Percentiles rank a stretch among this genome's conserved stretches.
Evolutionary conservation across 30 jellyfish, hydroid and myxozoan species (phyloP).

Genomic region (Aurelia aurita complex sp. Pacific): DNA sequence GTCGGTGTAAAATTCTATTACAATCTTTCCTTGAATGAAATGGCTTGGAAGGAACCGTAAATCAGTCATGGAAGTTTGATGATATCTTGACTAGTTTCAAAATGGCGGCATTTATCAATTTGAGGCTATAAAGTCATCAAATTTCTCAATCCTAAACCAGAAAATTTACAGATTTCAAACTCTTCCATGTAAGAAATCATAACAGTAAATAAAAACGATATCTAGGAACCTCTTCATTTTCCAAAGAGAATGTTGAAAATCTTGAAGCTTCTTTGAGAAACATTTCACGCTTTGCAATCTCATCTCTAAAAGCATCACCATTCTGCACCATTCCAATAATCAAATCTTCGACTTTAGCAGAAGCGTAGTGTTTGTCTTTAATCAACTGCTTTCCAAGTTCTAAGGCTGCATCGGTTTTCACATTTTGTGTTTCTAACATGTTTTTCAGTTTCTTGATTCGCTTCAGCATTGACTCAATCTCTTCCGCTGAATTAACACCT

Average conservation of each 20-base stretch:
- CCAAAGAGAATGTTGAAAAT: constrained; percentile 22
- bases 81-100: no score
- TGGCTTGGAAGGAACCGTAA: no score
- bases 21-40: no score
- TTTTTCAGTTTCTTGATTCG: constrained; percentile 39
- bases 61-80: no score
- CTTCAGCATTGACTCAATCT: constrained; percentile 37
- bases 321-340: background rate
- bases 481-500: constrained; percentile 23
- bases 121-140: no score
- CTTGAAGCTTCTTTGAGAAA: constrained; percentile 32
- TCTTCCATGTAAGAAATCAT: background rate
- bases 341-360: background rate
- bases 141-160: no score
- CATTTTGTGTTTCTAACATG: constrained; percentile 41
- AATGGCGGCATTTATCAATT: no score
- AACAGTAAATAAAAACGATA: background rate
- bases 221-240: constrained; percentile 41
- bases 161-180: no score
- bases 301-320: constrained; percentile 23
- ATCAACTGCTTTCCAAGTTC: constrained; percentile 54
- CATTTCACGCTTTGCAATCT: constrained; percentile 29
- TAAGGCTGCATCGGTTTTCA: constrained; percentile 25
- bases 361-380: constrained; percentile 25
- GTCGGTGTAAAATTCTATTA: no score